Percentiles rank a stretch among this genome's conserved stretches.
phyloP scores from a whole-genome alignment of 1,140 invertebrate genomes.

The Drosophila saltans region DNA sequence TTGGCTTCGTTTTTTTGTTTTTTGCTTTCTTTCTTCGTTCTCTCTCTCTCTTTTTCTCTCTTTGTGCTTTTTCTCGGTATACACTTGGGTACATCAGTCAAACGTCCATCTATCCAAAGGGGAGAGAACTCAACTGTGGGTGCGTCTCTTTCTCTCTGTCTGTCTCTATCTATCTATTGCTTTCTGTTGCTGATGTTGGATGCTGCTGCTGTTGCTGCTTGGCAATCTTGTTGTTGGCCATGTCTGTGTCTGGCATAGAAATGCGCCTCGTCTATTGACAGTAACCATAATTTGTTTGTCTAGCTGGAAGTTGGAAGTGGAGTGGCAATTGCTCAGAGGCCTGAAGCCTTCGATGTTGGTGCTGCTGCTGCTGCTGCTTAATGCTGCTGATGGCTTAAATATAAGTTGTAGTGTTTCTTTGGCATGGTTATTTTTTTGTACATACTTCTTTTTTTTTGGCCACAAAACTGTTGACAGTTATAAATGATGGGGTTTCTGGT shows the following conservation, averaged over 20 bases:
- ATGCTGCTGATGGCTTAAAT: conserved; percentile 70
- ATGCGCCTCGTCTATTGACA: conserved; percentile 72
- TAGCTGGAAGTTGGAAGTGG: conserved; percentile 41
- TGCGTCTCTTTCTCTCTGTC: conserved; percentile 48
- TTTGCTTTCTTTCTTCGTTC: neutral
- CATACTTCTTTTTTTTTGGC: conserved; percentile 29
- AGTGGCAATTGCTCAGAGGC: conserved; percentile 62
- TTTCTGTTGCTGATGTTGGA: neutral
- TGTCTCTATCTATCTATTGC: conserved; percentile 27
- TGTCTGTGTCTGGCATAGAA: conserved; percentile 59
- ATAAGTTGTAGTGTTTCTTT: conserved; percentile 57
- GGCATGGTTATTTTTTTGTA: conserved; percentile 30
- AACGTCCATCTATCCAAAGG: conserved; percentile 45
- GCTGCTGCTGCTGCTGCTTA: conserved; percentile 16
- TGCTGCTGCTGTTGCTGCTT: conserved; percentile 13
- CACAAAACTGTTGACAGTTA: conserved; percentile 79
- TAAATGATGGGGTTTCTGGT: conserved; percentile 67
- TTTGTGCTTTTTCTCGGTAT: conserved; percentile 6
- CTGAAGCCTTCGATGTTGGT: conserved; percentile 16
- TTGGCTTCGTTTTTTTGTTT: conserved; percentile 30
- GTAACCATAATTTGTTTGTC: conserved; percentile 79
- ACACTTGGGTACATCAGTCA: conserved; percentile 61
- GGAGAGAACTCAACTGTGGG: conserved; percentile 53
- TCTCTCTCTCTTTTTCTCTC: neutral
- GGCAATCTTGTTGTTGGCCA: conserved; percentile 52